phyloP scores from a whole-genome alignment of 2,797 vertebrate genomes.

The Brotogeris chrysoptera region DNA sequence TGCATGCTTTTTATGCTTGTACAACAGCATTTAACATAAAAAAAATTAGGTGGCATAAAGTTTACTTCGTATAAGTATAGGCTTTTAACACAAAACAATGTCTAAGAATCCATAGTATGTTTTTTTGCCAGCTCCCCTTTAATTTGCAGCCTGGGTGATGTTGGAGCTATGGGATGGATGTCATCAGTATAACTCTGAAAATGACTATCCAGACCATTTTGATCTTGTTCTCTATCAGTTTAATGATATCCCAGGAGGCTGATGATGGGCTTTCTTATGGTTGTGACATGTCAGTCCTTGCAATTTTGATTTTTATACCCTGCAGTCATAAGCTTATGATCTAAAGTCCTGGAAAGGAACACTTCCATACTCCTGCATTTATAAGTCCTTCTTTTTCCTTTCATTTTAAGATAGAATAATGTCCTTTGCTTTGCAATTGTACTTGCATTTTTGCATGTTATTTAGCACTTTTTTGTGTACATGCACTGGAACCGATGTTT shows the following conservation, averaged over 20 bases:
- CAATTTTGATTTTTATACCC: slow-evolving; percentile 1
- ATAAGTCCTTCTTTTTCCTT: not conserved
- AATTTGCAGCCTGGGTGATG: not conserved
- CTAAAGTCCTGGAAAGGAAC: not conserved
- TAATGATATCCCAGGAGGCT: slow-evolving; percentile 1
- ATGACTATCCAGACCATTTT: not conserved
- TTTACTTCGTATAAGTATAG: not conserved
- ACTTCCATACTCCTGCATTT: not conserved
- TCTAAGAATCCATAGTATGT: not conserved
- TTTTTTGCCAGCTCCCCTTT: not conserved
- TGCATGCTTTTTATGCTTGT: not conserved
- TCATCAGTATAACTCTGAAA: not conserved
- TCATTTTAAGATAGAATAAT: not conserved
- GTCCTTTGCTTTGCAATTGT: not conserved
- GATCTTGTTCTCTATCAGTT: not conserved
- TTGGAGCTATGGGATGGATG: not conserved
- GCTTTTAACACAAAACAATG: not conserved
- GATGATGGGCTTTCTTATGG: not conserved
- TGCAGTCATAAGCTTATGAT: not conserved
- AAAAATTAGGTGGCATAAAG: not conserved
- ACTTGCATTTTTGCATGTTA: not conserved
- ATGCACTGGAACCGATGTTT: not conserved
- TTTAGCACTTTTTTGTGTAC: not conserved
- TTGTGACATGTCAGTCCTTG: not conserved
- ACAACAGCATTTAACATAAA: not conserved